Evolutionary conservation across 2,888 invertebrate species (phyloP), one percentile per base, ranked within the genome.

Genomic region (Linnaemya vulpina): DNA sequence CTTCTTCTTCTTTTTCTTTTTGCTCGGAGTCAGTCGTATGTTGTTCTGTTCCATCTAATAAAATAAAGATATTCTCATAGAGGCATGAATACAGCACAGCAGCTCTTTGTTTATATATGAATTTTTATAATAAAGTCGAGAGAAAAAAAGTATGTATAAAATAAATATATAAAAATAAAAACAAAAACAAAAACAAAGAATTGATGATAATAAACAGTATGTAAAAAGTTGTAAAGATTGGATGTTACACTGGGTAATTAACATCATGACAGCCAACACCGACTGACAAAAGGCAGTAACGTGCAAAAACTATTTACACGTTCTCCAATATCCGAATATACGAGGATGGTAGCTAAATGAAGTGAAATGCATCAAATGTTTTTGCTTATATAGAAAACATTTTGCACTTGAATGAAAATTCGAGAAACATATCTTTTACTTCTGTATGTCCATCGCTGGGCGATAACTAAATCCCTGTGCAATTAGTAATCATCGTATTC

Each of bases 181-280:
- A 73, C 25, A 79, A 58, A 79, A 63, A 77, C n/a, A 43, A 58
- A 53, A 83, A 55, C 30, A 74, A 75, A 60, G 78, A 78, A 67
- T 51, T 67, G 60, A 30, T 67, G 73, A 74, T 83, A 73, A 83
- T 70, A 77, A 83, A 76, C 70, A 68, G 77, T 73, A 76, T 80
- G 75, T 87, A 80, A 84, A 83, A 87, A 79, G 82, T 83, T 86
- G 83, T 82, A 84, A 87, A 87, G 85, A 86, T 88, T 87, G 88
- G 89, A 89, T 89, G 90, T 90, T 88, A 90, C 89, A 83, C 82
- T 88, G 90, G 89, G 89, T 90, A 90, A 90, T 91, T 90, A 91
- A 90, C 90, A 90, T 89, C 84, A 86, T 82, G 85, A 79, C 78
- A 85, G 65, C 60, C 58, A 76, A 38, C 40, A 77, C 65, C 43